Conservation (phyloP, 1,140 invertebrate species). For the Campoletis sonorensis region DNA sequence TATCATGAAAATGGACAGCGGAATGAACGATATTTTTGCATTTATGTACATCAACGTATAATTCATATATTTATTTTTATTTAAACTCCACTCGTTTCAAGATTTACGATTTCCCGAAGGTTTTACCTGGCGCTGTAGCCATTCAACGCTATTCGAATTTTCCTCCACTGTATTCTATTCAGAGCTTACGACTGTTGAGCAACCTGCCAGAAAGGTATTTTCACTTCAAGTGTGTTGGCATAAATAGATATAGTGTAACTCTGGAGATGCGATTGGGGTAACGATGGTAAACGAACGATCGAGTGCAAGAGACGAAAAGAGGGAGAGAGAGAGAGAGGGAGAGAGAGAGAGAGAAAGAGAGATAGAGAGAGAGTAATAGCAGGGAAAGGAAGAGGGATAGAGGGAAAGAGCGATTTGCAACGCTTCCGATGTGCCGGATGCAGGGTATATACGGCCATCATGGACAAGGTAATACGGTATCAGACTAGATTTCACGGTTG, state of each 20-base stretch:
- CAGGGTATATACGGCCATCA: constrained; percentile 25
- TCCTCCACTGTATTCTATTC: constrained; percentile 7
- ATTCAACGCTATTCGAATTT: constrained; percentile 1
- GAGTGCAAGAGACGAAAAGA: neutral
- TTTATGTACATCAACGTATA: no score
- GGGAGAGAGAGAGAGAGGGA: neutral
- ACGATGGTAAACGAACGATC: constrained; percentile 22
- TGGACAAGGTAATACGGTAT: constrained; percentile 63
- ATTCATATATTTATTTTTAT: no score
- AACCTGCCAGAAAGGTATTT: constrained; percentile 24
- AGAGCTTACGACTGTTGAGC: constrained; percentile 23
- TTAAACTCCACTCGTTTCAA: neutral
- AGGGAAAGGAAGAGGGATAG: neutral
- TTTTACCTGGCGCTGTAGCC: neutral
- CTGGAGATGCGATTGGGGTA: neutral
- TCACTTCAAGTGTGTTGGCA: neutral
- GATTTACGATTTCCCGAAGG: neutral
- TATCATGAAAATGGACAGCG: no score
- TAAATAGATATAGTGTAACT: neutral
- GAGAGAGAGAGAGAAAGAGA: neutral
- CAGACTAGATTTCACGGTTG: constrained; percentile 71
- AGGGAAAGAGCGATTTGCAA: constrained; percentile 20
- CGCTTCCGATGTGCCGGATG: constrained; percentile 27
- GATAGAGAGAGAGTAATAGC: neutral
- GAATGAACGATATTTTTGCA: no score